A percentile compares a stretch with the other conserved stretches of the same genome.
Evolutionary conservation across 2,888 invertebrate genomes (phyloP).

Genomic region (Mallateleia sp.): DNA sequence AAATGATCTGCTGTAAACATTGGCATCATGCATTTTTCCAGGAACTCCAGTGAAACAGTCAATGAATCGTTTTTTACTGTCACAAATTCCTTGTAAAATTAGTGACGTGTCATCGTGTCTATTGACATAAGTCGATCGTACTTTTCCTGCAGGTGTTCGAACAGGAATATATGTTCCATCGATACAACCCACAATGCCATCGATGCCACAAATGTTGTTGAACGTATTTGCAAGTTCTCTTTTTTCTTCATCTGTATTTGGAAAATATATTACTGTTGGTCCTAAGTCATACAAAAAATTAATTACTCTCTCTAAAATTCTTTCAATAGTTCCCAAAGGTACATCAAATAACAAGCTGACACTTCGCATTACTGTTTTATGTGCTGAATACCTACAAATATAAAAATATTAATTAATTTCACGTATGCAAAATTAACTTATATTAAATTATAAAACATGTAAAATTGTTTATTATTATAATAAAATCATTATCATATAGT

Average conservation of each 20-base stretch:
- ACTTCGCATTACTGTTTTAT: slow-evolving; percentile 14
- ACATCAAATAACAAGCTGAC: not conserved
- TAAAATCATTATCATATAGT: no score
- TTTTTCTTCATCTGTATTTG: slow-evolving; percentile 20
- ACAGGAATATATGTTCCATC: slow-evolving; percentile 24
- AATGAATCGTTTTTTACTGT: slow-evolving; percentile 25
- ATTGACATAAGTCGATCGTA: slow-evolving; percentile 14
- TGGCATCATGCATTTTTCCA: slow-evolving; percentile 40
- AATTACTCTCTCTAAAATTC: not conserved
- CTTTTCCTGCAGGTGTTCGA: slow-evolving; percentile 27
- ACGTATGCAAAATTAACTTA: no score
- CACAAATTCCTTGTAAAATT: slow-evolving; percentile 39
- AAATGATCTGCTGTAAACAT: slow-evolving; percentile 27
- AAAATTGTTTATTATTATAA: no score
- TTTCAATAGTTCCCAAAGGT: not conserved
- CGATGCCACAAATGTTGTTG: not conserved
- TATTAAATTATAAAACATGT: no score
- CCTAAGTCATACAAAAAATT: slow-evolving; percentile 17
- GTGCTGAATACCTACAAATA: no score
- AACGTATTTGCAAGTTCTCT: not conserved
- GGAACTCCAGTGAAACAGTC: slow-evolving; percentile 23
- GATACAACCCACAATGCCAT: slow-evolving; percentile 23
- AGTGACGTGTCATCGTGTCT: slow-evolving; percentile 31
- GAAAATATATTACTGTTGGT: slow-evolving; percentile 9
- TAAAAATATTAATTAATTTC: no score